Conservation (phyloP, 1,140 invertebrate genomes). For the Pseudomyrmex flavicornis region DNA sequence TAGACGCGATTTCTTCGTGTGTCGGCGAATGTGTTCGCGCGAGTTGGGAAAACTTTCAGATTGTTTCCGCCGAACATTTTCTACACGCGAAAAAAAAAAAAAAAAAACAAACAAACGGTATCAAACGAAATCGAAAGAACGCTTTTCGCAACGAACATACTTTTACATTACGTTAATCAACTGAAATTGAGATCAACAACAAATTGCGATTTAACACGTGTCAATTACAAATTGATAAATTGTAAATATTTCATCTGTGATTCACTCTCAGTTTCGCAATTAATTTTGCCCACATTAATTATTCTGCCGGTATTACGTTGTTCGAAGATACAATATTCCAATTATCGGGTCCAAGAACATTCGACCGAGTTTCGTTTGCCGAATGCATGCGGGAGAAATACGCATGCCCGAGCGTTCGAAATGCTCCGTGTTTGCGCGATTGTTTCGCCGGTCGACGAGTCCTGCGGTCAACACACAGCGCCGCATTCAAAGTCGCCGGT, state of each 20-base stretch:
- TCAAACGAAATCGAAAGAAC: neutral
- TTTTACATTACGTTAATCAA: no score
- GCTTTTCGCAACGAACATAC: no score
- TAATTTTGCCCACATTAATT: no score
- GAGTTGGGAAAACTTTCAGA: conserved; percentile 7
- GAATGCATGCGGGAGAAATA: neutral
- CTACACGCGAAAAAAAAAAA: neutral
- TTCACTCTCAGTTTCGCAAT: no score
- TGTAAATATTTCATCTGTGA: no score
- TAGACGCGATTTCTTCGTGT: conserved; percentile 31
- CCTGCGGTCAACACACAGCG: conserved; percentile 43
- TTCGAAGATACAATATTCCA: neutral
- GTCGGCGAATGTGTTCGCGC: conserved; percentile 1
- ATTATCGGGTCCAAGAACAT: neutral
- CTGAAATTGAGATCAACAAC: no score
- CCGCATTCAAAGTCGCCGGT: conserved; percentile 60
- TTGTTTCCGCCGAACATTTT: neutral
- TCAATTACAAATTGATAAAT: no score
- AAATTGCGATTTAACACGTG: no score
- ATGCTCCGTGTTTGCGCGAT: conserved; percentile 39
- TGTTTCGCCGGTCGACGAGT: conserved; percentile 46
- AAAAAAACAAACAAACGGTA: neutral
- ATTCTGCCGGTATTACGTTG: no score
- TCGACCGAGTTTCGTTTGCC: neutral
- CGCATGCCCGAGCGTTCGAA: neutral